A percentile compares a stretch with the other conserved stretches of the same genome.
Conservation (phyloP, 2,888 invertebrate genomes). For the Drosophila recens region DNA sequence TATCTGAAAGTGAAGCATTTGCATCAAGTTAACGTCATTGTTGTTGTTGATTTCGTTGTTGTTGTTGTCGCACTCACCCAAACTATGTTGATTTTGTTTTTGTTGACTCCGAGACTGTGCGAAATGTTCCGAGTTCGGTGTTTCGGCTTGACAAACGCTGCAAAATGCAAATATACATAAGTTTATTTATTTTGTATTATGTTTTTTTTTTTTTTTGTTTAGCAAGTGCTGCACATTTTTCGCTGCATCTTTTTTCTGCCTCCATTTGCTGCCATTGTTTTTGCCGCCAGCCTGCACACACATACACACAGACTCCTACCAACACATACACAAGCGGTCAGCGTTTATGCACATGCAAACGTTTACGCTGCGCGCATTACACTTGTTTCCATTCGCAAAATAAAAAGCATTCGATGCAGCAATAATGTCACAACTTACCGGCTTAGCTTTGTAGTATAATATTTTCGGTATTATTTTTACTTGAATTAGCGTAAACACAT, state of each 20-base stretch:
- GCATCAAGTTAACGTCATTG: not conserved
- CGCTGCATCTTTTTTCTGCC: conserved; percentile 4
- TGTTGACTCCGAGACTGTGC: conserved; percentile 42
- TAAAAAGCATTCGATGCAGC: not conserved
- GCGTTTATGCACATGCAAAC: conserved; percentile 6
- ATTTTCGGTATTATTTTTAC: not conserved
- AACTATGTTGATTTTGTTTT: conserved; percentile 1
- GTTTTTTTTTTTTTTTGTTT: not conserved
- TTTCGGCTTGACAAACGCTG: conserved; percentile 14
- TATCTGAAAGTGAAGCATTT: not conserved
- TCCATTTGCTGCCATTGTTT: conserved; percentile 49
- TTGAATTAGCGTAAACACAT: conserved; percentile 19
- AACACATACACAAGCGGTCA: not conserved
- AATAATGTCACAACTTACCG: conserved; percentile 28
- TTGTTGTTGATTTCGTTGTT: not conserved
- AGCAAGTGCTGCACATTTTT: not conserved
- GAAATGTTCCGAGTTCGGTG: conserved; percentile 10
- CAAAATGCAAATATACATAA: not conserved
- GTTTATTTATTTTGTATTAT: not conserved
- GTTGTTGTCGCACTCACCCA: conserved; percentile 20
- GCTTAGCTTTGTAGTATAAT: not conserved
- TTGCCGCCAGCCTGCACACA: conserved; percentile 55
- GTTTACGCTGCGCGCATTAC: conserved; percentile 5
- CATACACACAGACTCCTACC: not conserved
- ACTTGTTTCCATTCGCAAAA: not conserved